Evolutionary conservation across 1,140 invertebrate genomes (phyloP).

Genomic region (Thereuonema tuberculata): DNA sequence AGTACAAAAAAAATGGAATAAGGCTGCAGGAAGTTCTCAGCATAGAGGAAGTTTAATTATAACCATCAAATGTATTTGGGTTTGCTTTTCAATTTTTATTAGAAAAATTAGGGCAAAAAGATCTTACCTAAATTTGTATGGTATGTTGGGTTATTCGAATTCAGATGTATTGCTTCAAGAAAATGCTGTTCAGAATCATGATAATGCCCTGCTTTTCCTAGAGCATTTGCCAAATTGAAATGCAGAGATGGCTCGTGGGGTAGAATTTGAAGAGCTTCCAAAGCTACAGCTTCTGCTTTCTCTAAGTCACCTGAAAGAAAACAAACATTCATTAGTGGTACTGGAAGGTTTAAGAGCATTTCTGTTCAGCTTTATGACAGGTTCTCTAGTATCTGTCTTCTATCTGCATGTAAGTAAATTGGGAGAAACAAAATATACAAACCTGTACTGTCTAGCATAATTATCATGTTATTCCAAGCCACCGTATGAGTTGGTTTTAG

Average conservation of each 20-base stretch:
- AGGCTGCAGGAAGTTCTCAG: too few species aligned
- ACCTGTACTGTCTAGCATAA: slow-evolving; percentile 71
- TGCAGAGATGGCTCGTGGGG: slow-evolving; percentile 57
- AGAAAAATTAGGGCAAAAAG: too few species aligned
- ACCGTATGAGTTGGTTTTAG: slow-evolving; percentile 59
- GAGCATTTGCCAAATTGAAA: slow-evolving; percentile 75
- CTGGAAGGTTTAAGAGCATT: background rate
- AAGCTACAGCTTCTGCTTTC: slow-evolving; percentile 51
- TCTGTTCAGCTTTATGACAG: background rate
- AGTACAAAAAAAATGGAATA: too few species aligned
- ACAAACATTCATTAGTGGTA: background rate
- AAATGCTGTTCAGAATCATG: slow-evolving; percentile 67
- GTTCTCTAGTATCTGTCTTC: background rate
- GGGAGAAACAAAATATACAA: slow-evolving; percentile 15
- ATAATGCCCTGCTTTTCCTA: slow-evolving; percentile 65
- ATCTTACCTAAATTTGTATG: slow-evolving; percentile 75
- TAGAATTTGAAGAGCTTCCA: slow-evolving; percentile 48
- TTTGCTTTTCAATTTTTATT: too few species aligned
- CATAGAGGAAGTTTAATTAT: too few species aligned
- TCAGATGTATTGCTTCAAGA: slow-evolving; percentile 51
- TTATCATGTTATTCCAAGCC: slow-evolving; percentile 83
- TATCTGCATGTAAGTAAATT: background rate
- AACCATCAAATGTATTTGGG: too few species aligned
- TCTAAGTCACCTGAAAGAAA: slow-evolving; percentile 40
- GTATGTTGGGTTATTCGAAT: slow-evolving; percentile 53